phyloP scores from a whole-genome alignment of 2,888 invertebrate species.

The Aporophyla nigra region DNA sequence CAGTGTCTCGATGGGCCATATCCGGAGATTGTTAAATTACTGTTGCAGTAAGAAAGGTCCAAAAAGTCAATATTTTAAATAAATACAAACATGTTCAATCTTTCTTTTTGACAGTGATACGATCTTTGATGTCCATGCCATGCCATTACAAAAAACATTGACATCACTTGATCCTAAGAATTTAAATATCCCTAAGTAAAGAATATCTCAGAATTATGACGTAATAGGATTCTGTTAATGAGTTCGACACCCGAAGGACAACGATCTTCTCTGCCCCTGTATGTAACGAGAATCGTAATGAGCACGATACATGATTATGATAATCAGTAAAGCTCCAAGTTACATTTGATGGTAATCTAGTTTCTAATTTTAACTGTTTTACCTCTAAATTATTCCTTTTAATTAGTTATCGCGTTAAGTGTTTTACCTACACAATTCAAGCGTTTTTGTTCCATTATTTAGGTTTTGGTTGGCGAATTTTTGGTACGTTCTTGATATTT shows the following conservation, averaged over 20 bases:
- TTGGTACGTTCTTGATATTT: neutral
- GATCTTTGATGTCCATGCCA: neutral
- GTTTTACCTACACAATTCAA: neutral
- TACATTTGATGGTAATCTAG: conserved; percentile 26
- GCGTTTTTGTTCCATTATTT: conserved; percentile 18
- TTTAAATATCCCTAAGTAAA: neutral
- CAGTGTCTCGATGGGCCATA: neutral
- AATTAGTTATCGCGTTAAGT: conserved; percentile 3
- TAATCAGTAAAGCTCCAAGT: conserved; percentile 31
- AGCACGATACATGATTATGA: conserved; percentile 34
- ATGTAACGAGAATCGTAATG: conserved; percentile 24
- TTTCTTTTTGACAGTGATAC: neutral
- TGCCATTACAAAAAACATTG: neutral
- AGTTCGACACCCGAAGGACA: conserved; percentile 22
- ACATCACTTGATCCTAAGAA: conserved; percentile 15
- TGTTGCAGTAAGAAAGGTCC: neutral
- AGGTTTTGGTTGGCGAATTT: conserved; percentile 26
- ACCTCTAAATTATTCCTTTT: conserved; percentile 27
- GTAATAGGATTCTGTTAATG: conserved; percentile 28
- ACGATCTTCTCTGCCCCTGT: conserved; percentile 18
- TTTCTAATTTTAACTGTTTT: conserved; percentile 25
- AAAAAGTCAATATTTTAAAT: neutral
- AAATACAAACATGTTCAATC: conserved; percentile 3
- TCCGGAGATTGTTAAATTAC: neutral
- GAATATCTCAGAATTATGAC: conserved; percentile 9